Percentiles rank a stretch among this genome's conserved stretches.
Evolutionary conservation across 2,113 vertebrate species (phyloP).

Genomic region (Daubentonia madagascariensis): DNA sequence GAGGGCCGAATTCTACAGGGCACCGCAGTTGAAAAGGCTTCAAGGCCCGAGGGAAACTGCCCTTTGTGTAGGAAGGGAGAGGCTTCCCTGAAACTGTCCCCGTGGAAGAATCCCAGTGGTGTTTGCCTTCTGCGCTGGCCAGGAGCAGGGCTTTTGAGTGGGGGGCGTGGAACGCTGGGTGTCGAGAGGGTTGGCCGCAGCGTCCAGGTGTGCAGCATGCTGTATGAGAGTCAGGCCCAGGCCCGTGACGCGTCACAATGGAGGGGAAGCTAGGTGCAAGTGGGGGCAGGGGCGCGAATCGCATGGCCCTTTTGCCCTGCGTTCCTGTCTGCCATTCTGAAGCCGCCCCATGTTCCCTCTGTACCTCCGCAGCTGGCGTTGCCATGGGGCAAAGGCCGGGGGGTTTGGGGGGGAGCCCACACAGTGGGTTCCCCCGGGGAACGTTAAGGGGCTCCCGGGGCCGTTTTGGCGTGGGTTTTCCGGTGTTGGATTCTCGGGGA

Average conservation of each 20-base stretch:
- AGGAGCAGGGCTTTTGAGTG: neutral
- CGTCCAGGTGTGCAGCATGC: too few species aligned
- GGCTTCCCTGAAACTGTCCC: neutral
- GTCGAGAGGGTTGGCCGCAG: too few species aligned
- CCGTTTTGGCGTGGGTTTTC: neutral
- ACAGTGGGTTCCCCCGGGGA: neutral
- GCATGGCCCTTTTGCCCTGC: neutral
- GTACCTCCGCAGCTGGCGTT: neutral
- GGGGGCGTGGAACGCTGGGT: too few species aligned
- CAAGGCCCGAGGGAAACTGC: neutral
- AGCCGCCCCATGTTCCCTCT: neutral
- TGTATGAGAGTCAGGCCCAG: too few species aligned
- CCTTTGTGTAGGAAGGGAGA: neutral
- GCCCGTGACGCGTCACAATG: neutral
- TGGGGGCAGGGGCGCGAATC: neutral
- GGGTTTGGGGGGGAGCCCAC: too few species aligned
- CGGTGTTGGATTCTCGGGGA: too few species aligned
- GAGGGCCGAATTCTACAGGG: too few species aligned
- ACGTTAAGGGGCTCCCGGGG: fast-evolving
- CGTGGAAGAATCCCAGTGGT: neutral
- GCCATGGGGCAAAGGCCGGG: too few species aligned
- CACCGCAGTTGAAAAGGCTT: too few species aligned
- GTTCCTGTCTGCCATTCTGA: neutral
- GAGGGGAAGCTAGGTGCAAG: too few species aligned
- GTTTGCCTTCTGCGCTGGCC: neutral